These are phyloP conservation scores for Takifugu flavidus DNA, from an alignment of 2,113 vertebrate genomes.

Conservation along the genomic window DNA sequence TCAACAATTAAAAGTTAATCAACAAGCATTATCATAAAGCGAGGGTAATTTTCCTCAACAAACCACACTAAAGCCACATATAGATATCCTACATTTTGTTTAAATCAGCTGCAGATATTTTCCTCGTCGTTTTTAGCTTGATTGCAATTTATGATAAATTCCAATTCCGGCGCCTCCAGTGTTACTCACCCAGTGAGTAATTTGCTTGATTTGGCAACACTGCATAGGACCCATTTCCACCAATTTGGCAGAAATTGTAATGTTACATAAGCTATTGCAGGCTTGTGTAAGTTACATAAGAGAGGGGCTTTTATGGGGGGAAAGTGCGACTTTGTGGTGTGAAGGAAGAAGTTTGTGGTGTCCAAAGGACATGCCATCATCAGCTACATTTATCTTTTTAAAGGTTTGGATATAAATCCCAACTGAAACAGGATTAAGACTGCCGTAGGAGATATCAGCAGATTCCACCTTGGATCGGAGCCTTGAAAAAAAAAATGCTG, in stretches of 20 bases:
- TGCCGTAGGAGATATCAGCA: slow-evolving; percentile 49
- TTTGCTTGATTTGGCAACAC: slow-evolving; percentile 35
- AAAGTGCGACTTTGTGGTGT: slow-evolving; percentile 52
- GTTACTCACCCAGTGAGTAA: slow-evolving; percentile 8
- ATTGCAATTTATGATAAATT: not conserved
- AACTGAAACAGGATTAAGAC: slow-evolving; percentile 46
- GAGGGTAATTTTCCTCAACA: too few species aligned
- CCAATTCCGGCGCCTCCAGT: too few species aligned
- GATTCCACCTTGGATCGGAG: slow-evolving; percentile 47
- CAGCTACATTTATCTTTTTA: slow-evolving; percentile 52
- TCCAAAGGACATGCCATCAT: slow-evolving; percentile 22
- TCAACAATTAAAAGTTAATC: too few species aligned
- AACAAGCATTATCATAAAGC: too few species aligned
- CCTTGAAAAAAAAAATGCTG: slow-evolving; percentile 40
- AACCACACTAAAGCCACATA: too few species aligned
- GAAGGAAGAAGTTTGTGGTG: slow-evolving; percentile 37
- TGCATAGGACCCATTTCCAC: slow-evolving; percentile 17
- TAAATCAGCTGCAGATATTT: not conserved
- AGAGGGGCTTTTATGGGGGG: slow-evolving; percentile 32
- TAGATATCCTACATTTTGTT: not conserved
- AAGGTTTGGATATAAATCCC: slow-evolving; percentile 52
- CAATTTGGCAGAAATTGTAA: slow-evolving; percentile 40
- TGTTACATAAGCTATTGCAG: slow-evolving; percentile 46
- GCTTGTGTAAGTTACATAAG: slow-evolving; percentile 47
- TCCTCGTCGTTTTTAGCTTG: not conserved